These are phyloP conservation scores for Circaetus gallicus DNA, from an alignment of 2,113 vertebrate genomes.

Conservation along the genomic window DNA sequence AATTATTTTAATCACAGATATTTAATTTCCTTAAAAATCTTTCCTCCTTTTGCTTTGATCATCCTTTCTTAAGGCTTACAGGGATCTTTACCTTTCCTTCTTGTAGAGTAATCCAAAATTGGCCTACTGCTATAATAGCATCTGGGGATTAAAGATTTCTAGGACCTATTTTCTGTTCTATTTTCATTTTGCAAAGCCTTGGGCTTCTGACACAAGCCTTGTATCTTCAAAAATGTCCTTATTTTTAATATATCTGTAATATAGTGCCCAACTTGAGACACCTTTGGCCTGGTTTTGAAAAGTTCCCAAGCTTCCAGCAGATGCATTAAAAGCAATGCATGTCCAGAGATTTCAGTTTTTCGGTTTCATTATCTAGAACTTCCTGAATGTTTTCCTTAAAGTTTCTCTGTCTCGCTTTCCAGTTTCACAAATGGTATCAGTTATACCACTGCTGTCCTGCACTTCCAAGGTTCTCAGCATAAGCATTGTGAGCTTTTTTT, in stretches of 20 bases:
- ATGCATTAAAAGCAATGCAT: not conserved
- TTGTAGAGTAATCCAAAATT: not conserved
- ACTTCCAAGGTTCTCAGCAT: not conserved
- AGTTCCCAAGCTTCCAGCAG: fast-evolving
- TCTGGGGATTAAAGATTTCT: not conserved
- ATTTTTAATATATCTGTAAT: not conserved
- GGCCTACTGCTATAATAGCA: not conserved
- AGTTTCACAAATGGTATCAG: not conserved
- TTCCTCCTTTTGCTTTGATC: not conserved
- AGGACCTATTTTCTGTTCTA: not conserved
- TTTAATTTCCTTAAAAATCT: not conserved
- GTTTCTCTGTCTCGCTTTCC: not conserved
- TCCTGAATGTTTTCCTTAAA: not conserved
- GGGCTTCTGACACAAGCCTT: not conserved
- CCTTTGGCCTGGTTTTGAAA: not conserved
- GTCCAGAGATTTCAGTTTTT: not conserved
- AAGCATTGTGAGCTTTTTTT: not conserved
- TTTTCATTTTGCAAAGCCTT: not conserved
- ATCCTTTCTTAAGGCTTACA: not conserved
- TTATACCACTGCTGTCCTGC: not conserved
- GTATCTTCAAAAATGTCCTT: not conserved
- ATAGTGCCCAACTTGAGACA: not conserved
- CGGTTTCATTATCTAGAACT: not conserved
- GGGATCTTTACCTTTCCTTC: not conserved
- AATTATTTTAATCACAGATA: not conserved